Conservation (phyloP, 2,797 vertebrate species). For the Pteronotus mesoamericanus region DNA sequence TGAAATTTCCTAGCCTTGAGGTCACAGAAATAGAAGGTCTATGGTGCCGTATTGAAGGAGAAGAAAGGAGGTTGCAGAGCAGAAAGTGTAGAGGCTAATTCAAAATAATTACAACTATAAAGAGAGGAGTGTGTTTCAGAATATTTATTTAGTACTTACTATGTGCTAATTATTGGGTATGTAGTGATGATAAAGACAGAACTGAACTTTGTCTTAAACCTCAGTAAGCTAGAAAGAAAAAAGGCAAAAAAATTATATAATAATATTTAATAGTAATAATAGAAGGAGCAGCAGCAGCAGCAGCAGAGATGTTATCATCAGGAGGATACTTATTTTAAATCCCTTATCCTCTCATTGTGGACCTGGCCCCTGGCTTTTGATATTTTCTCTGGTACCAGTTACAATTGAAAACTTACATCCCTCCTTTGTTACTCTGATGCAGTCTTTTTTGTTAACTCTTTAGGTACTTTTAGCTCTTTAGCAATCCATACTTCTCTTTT, state of each 20-base stretch:
- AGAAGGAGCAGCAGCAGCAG: neutral
- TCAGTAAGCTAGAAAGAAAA: neutral
- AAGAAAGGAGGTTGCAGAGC: neutral
- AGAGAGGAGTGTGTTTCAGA: neutral
- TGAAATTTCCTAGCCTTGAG: neutral
- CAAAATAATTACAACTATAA: neutral
- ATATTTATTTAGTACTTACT: neutral
- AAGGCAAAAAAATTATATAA: neutral
- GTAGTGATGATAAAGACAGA: neutral
- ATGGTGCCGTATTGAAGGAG: neutral
- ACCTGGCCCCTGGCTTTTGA: neutral
- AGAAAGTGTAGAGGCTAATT: neutral
- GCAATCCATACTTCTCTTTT: conserved; percentile 3
- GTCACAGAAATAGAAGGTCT: neutral
- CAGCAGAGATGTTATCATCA: neutral
- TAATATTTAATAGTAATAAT: neutral
- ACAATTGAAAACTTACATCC: conserved; percentile 16
- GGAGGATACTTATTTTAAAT: neutral
- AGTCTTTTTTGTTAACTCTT: conserved; percentile 29
- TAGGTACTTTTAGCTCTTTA: conserved; percentile 36
- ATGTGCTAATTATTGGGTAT: neutral
- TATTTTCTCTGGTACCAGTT: neutral
- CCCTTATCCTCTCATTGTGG: neutral
- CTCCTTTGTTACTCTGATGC: neutral
- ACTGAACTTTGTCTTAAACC: neutral